Percentiles rank a stretch among this genome's conserved stretches.
Evolutionary conservation across 2,888 invertebrate species (phyloP).

Genomic region (Euplexia lucipara): DNA sequence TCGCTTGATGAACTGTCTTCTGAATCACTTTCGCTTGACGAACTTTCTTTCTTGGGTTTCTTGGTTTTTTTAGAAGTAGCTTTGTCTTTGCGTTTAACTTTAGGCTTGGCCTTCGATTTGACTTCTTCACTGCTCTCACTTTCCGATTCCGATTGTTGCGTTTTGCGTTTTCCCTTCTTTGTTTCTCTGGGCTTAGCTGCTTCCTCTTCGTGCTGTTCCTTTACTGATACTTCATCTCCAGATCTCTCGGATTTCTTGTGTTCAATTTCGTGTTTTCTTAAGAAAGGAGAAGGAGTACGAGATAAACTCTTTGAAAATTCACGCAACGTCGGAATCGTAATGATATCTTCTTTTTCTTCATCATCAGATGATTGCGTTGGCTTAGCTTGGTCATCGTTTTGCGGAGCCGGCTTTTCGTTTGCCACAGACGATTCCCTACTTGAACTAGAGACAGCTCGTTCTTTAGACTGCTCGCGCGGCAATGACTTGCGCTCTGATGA

Average conservation of each 20-base stretch:
- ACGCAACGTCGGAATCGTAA: conserved; percentile 80
- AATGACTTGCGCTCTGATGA: conserved; percentile 81
- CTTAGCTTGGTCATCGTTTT: conserved; percentile 77
- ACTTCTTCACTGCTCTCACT: conserved; percentile 87
- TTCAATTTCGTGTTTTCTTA: conserved; percentile 92
- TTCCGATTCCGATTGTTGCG: conserved; percentile 88
- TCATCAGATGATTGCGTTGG: conserved; percentile 83
- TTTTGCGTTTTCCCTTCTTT: conserved; percentile 89
- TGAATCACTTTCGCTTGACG: conserved; percentile 88
- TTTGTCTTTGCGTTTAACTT: conserved; percentile 89
- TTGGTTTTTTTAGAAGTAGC: conserved; percentile 90
- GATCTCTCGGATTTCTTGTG: conserved; percentile 85
- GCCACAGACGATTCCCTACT: conserved; percentile 87
- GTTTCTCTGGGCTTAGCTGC: conserved; percentile 70
- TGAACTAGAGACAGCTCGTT: conserved; percentile 85
- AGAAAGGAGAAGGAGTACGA: conserved; percentile 96
- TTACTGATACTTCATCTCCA: conserved; percentile 84
- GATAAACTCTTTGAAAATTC: conserved; percentile 95
- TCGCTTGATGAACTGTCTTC: conserved; percentile 89
- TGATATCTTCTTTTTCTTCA: conserved; percentile 84
- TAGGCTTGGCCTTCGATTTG: conserved; percentile 86
- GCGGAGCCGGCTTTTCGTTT: conserved; percentile 79
- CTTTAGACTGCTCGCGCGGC: conserved; percentile 78
- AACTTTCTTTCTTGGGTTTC: conserved; percentile 86
- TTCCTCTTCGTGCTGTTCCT: conserved; percentile 87